Evolutionary conservation across 2,113 vertebrate genomes (phyloP).

Genomic region (Marmota flaviventris): DNA sequence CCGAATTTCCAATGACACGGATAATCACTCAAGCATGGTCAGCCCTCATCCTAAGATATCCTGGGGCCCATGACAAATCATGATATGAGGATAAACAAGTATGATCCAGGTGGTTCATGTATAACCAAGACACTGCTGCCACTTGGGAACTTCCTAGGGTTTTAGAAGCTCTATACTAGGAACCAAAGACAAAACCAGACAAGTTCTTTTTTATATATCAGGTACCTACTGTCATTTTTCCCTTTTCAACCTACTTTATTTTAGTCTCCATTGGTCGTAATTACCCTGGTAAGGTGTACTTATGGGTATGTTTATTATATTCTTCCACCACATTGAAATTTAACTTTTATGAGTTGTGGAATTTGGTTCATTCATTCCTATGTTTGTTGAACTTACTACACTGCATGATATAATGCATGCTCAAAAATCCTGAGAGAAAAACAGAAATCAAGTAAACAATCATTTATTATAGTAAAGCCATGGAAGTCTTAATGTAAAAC

Average conservation of each 20-base stretch:
- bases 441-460: neutral
- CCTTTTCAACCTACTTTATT: neutral
- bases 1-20: neutral
- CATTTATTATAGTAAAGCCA: neutral
- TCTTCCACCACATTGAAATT: neutral
- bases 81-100: neutral
- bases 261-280: neutral
- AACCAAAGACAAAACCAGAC: neutral
- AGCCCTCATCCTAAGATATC: neutral
- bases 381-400: neutral
- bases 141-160: neutral
- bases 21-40: neutral
- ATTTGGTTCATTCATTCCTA: neutral
- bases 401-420: neutral
- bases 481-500: neutral
- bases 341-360: neutral
- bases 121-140: neutral
- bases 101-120: neutral
- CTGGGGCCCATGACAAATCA: neutral
- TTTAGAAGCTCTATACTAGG: neutral
- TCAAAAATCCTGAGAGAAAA: neutral
- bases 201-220: neutral
- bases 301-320: neutral
- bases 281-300: neutral
- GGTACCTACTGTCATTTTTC: neutral